Conservation (phyloP, 2,888 invertebrate genomes). For the Dynastes maya region DNA sequence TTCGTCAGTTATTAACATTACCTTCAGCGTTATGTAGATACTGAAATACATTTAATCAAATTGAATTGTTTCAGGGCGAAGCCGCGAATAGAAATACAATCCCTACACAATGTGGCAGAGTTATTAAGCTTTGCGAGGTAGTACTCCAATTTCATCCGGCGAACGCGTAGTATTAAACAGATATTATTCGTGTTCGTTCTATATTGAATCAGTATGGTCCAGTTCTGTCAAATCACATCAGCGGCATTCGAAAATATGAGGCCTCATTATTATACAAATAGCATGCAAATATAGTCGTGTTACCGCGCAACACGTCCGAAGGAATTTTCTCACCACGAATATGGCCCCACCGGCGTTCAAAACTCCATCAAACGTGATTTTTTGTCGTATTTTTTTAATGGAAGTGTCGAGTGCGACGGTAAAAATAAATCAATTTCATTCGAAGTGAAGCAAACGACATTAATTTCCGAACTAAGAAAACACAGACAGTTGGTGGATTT, state of each 20-base stretch:
- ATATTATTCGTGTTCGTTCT: background rate
- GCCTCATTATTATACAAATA: constrained; percentile 26
- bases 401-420: background rate
- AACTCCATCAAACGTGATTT: background rate
- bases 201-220: constrained; percentile 27
- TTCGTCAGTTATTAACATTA: too few relatives aligned
- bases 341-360: background rate
- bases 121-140: background rate
- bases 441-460: background rate
- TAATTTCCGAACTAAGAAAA: too few relatives aligned
- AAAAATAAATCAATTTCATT: constrained; percentile 2
- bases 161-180: constrained; percentile 17
- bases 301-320: background rate
- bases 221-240: constrained; percentile 20
- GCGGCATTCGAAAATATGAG: constrained; percentile 1
- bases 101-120: background rate
- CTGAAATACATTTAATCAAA: too few relatives aligned
- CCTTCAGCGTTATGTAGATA: too few relatives aligned
- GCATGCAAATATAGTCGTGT: constrained; percentile 25
- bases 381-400: background rate
- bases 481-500: too few relatives aligned
- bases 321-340: background rate
- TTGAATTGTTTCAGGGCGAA: too few relatives aligned
- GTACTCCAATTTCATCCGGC: background rate
- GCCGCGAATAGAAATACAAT: background rate